Evolutionary conservation across 2,113 vertebrate genomes (phyloP).

Genomic region (Calidris pygmaea): DNA sequence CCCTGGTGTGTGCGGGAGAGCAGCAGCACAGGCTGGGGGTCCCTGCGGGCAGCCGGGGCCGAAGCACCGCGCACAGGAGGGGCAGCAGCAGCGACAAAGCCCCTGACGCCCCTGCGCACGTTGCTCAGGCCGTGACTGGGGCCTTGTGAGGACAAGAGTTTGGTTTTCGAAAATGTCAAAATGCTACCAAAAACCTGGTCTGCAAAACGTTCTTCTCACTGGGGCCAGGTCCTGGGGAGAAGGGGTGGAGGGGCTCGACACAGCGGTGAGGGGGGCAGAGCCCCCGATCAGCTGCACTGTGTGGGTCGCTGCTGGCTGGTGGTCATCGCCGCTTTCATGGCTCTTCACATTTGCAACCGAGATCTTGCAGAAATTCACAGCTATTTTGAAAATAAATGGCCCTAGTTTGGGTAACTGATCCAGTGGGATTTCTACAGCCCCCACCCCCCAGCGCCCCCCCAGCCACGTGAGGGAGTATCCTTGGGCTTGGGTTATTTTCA

Average conservation of each 20-base stretch:
- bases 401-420: neutral
- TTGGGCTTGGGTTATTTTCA: conserved; percentile 26
- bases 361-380: neutral
- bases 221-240: neutral
- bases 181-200: neutral
- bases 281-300: neutral
- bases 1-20: neutral
- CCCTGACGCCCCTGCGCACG: neutral
- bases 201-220: neutral
- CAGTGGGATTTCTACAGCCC: neutral
- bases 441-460: neutral
- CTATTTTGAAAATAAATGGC: neutral
- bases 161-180: neutral
- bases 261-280: neutral
- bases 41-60: too few species aligned
- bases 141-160: neutral
- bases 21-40: too few species aligned
- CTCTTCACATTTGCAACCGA: neutral
- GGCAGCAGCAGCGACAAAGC: neutral
- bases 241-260: neutral
- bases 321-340: neutral
- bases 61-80: neutral
- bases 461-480: neutral
- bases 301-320: neutral
- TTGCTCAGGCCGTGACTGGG: neutral